Evolutionary conservation across 2,888 invertebrate species (phyloP), one percentile per base, ranked within the genome.

Genomic region (Trissonchulus sp.): DNA sequence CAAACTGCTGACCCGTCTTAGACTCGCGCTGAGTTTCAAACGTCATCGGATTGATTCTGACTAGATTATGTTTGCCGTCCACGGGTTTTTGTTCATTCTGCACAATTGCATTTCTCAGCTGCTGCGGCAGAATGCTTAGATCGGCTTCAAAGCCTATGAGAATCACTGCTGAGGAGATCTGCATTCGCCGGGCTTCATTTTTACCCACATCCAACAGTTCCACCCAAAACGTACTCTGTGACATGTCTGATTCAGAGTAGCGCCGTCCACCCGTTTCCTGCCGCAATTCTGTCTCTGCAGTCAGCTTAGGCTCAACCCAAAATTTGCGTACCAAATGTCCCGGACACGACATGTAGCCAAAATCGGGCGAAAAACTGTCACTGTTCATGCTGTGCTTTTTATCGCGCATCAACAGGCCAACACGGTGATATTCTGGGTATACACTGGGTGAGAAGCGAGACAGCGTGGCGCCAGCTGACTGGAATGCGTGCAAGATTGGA

Each of bases 401-500:
- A n/a, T n/a, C n/a, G 48, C 48, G 48, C 82, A 83, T 82, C 77
- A 82, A 76, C 28, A 78, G 79, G 72, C 79, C 81, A 48, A 83
- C 78, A n/a, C 77, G 63, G 3, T 81, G 77, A 77, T 83, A 83
- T 65, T 83, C 83, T 2, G 80, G 78, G 75, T 82, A 83, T 68
- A 79, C 76, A 1, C 74, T 74, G 0, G 77, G 74, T 0, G 80
- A 79, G 30, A 80, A 30, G 18, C 36, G 31, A 3, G 72, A 8
- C 28, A 72, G 31, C 2, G 28, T 28, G 28, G 8, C 48, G 48
- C 48, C 8, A 23, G 48, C 8, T 15, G 8, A 80, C 73, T 86
- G 80, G 86, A 94, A 93, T 68, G 90, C 89, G 86, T 95, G 94
- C 0, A 90, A 82, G 1, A 91, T 91, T 23, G 89, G 89, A 76